Conservation (phyloP, 2,888 invertebrate genomes). For the Lasioglossum figueresi region DNA sequence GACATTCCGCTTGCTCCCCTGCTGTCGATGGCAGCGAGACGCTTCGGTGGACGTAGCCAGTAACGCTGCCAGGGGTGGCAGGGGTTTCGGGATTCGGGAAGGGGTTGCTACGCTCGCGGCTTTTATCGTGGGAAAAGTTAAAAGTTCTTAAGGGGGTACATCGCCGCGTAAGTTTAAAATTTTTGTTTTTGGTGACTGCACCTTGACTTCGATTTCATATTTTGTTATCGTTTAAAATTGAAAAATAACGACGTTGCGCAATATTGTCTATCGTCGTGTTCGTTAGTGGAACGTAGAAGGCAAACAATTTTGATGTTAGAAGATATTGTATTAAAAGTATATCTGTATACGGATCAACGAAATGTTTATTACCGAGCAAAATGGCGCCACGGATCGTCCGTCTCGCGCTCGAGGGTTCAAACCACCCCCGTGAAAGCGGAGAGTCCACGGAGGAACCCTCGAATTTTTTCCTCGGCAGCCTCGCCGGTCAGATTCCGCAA, state of each 20-base stretch:
- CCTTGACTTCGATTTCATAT: not conserved
- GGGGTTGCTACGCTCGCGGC: not conserved
- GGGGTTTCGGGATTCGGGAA: not conserved
- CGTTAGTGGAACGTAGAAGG: too few species aligned
- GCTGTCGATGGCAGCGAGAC: not conserved
- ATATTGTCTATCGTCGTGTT: too few species aligned
- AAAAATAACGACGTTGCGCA: too few species aligned
- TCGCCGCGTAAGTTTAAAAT: not conserved
- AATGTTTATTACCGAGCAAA: not conserved
- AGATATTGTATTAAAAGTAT: too few species aligned
- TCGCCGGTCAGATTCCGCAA: not conserved
- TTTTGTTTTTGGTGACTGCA: not conserved
- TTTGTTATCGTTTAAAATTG: too few species aligned
- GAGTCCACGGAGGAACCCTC: not conserved
- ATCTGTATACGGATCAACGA: not conserved
- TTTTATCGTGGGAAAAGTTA: not conserved
- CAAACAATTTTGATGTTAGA: too few species aligned
- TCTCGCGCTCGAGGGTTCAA: not conserved
- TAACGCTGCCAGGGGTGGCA: not conserved
- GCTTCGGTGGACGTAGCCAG: not conserved
- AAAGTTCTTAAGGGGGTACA: fast-evolving
- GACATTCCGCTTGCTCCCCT: slow-evolving; percentile 12
- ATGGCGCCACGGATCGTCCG: not conserved
- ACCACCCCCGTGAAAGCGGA: not conserved
- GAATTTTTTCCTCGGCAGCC: not conserved